Base-by-base conservation (phyloP, 2,797 vertebrate species). In the Amphiprion clarkii region DNA sequence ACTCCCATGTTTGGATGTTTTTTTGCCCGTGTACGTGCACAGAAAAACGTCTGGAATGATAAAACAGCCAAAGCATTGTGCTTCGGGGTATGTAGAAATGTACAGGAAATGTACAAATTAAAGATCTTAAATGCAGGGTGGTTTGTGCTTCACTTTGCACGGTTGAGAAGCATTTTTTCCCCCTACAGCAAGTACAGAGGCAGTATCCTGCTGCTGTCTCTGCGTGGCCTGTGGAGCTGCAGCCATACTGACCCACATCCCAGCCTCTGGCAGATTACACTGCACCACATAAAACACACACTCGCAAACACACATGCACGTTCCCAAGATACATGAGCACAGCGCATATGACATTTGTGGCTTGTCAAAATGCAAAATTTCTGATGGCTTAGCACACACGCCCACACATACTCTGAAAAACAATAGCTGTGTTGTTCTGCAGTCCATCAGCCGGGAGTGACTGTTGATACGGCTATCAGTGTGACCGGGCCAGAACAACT, bases 181-280 rank as follows among this genome's bases (percentile, higher is more conserved):
- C 44, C 25, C 44, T 29, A 56, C 44, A 73, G 60, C 52, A 76
- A 74, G 56, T 49, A 77, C 46, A 72, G 68, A 51, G 42, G 51
- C 79, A 77, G 19, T 48, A 63, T 81, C 69, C 80, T 85, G 73
- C 74, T 83, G 77, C 44, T 46, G 67, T 48, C 42, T 76, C 62
- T 84, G 49, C 48, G 39, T 3, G 29, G 51, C 44, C 56, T 3
- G 8, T 60, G 79, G 74, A 74, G 55, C 67, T 84, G 64, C 51
- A 81, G 78, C 81, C 79, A 80, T 76, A 82, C 74, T 93, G 88
- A 91, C 89, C 89, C 88, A 93, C 74, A 93, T 92, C 86, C 74
- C 42, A 54, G 79, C 82, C 69, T 76, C 71, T 76, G 75, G 74
- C 77, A 85, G 87, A 91, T 93, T 90, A 89, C 61, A 83, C 76